Base-by-base conservation (phyloP, 2,888 invertebrate genomes). In the Stenchaetothrips biformis region DNA sequence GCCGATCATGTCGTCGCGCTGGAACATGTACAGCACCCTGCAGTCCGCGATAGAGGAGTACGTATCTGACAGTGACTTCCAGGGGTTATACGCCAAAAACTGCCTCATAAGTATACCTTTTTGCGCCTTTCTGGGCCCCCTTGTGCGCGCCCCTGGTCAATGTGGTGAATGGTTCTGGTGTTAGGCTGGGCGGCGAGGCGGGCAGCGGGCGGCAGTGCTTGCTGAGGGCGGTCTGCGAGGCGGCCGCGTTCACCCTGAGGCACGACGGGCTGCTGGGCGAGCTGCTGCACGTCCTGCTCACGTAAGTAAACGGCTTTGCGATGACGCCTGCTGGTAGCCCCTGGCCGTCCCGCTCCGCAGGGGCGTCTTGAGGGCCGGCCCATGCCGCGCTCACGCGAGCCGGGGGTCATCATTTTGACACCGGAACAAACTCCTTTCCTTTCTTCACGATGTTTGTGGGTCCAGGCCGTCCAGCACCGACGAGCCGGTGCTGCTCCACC, bases 141-240 rank as follows among this genome's bases (percentile, higher is more conserved):
- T n/a, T n/a, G n/a, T n/a, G n/a, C n/a, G n/a, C n/a, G n/a, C n/a
- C n/a, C n/a, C n/a, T n/a, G n/a, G n/a, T n/a, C n/a, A n/a, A n/a
- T n/a, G n/a, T n/a, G n/a, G 80, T 47, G 48, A 47, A 78, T 80
- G 4, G 77, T 27, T 16, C 18, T 78, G 47, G 7, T 59, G 53
- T 82, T 82, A 92, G 92, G 84, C 89, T 91, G 84, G 90, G 91
- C 18, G 89, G 91, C 83, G 88, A 90, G 80, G 93, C 93, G 8
- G 90, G 91, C 83, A 90, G 90, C 62, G 67, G 67, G 11, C 67
- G 67, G 21, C 25, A 74, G 67, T 95, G 95, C 86, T 86, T 95
- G 83, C 87, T 94, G 82, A 90, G 93, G 83, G 90, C 92, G 83
- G 93, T 95, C 85, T 95, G 95, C 85, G 94, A 95, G 86, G 90